These are phyloP conservation scores for Aplocera efformata DNA, from an alignment of 2,888 invertebrate species.

Conservation along the genomic window DNA sequence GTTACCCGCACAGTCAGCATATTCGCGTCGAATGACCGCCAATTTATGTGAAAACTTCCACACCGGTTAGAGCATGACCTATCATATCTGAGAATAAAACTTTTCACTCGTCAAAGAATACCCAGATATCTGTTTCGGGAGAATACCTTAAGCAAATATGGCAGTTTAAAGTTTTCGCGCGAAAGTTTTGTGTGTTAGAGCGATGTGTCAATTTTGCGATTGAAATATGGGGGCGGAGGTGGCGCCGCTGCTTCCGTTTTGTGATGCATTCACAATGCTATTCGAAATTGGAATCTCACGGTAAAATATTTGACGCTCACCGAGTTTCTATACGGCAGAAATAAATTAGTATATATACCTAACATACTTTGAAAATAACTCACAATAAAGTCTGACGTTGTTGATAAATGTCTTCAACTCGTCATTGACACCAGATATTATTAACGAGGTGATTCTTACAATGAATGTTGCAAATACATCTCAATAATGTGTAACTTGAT, in stretches of 20 bases:
- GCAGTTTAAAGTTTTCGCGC: conserved; percentile 72
- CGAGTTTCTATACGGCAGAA: too few relatives aligned
- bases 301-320: conserved; percentile 27
- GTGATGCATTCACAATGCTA: conserved; percentile 31
- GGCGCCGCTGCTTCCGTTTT: conserved; percentile 83
- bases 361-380: too few relatives aligned
- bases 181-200: conserved; percentile 65
- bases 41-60: conserved; percentile 79
- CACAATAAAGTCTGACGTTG: conserved; percentile 12
- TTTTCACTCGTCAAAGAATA: conserved; percentile 73
- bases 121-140: conserved; percentile 60
- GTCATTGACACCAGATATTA: conserved; percentile 19
- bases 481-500: conserved; percentile 61
- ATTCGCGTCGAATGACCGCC: conserved; percentile 80
- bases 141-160: conserved; percentile 75
- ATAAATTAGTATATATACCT: too few relatives aligned
- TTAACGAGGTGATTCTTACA: conserved; percentile 43
- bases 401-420: conserved; percentile 28
- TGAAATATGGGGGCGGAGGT: conserved; percentile 72
- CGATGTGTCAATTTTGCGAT: conserved; percentile 75
- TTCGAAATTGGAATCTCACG: conserved; percentile 19
- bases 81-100: conserved; percentile 68
- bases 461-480: conserved; percentile 64
- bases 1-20: conserved; percentile 80
- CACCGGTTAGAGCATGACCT: conserved; percentile 74